A percentile compares a stretch with the other conserved stretches of the same genome.
phyloP scores from a whole-genome alignment of 1,140 invertebrate genomes.

The Orussus abietinus region DNA sequence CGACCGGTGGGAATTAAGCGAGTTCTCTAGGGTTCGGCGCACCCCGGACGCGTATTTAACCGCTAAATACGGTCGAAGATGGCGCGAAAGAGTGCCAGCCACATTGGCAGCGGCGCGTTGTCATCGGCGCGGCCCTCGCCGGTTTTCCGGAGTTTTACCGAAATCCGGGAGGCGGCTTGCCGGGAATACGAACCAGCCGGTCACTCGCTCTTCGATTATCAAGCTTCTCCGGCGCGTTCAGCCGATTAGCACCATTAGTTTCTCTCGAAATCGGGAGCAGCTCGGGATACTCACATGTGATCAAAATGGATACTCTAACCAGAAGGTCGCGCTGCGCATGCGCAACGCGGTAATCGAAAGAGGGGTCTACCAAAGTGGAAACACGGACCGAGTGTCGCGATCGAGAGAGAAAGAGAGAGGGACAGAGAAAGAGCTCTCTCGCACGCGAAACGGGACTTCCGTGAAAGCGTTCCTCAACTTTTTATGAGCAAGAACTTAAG shows the following conservation, averaged over 20 bases:
- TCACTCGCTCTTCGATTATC: constrained; percentile 25
- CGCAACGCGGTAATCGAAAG: constrained; percentile 31
- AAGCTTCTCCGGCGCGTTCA: constrained; percentile 24
- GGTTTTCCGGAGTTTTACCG: constrained; percentile 4
- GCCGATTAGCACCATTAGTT: constrained; percentile 41
- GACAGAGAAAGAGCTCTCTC: too few species aligned
- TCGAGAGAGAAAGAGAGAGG: too few species aligned
- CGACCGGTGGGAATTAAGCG: background rate
- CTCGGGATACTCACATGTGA: constrained; percentile 60
- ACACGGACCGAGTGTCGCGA: constrained; percentile 28
- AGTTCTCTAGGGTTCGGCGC: background rate
- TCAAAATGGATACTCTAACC: constrained; percentile 62
- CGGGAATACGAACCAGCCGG: constrained; percentile 26
- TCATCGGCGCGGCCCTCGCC: constrained; percentile 22
- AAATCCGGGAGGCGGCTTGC: background rate
- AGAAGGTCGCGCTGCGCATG: constrained; percentile 54
- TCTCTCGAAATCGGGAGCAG: constrained; percentile 40
- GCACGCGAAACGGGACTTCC: too few species aligned
- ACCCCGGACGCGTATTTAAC: constrained; percentile 18
- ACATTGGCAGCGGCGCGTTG: constrained; percentile 38
- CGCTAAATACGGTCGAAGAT: constrained; percentile 29
- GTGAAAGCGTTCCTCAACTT: too few species aligned
- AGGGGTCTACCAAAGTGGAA: constrained; percentile 32
- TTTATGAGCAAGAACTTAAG: too few species aligned
- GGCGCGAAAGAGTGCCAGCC: constrained; percentile 36